Evolutionary conservation across 2,888 invertebrate species (phyloP), one percentile per base, ranked within the genome.

Genomic region (Rosalia funebris): DNA sequence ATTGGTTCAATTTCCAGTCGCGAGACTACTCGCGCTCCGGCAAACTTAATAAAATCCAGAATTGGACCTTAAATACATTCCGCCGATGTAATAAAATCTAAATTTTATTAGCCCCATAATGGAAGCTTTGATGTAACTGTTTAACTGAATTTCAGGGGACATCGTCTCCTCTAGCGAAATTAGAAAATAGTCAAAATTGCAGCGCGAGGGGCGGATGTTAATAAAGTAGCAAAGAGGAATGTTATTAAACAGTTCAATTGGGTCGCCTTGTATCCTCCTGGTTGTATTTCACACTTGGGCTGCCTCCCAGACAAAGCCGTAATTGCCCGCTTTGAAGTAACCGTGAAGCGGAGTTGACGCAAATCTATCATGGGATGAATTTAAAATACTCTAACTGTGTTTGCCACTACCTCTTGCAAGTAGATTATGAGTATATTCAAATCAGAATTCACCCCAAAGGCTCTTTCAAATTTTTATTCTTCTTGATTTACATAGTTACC

Each of bases 241-340:
- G 69, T 66, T 69, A 71, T 71, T 71, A 70, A 71, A 67, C 65
- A 65, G 68, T 61, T 71, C 71, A 71, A 75, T 73, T 73, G 68
- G 63, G 66, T 67, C 62, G 69, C 74, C 73, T 74, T 73, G 71
- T 73, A 69, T 71, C 65, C 67, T 55, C 65, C 71, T 32, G 55
- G 71, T 71, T 72, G 70, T 73, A 74, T 74, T 74, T 76, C 71
- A 74, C 75, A 75, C 74, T 75, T 69, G 71, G 70, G 63, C 70
- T 72, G 65, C 69, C 62, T 57, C 66, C 62, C 69, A 74, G 72
- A 75, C 71, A 72, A 71, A 71, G 73, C 68, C 63, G 67, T 74
- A 75, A 75, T 75, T 75, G 71, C 71, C 67, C 60, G 71, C 72
- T 75, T 75, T 75, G 75, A 75, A 69, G 75, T 71, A 69, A 71